phyloP scores from a whole-genome alignment of 2,888 invertebrate genomes.

The Agrilus cyanescens region DNA sequence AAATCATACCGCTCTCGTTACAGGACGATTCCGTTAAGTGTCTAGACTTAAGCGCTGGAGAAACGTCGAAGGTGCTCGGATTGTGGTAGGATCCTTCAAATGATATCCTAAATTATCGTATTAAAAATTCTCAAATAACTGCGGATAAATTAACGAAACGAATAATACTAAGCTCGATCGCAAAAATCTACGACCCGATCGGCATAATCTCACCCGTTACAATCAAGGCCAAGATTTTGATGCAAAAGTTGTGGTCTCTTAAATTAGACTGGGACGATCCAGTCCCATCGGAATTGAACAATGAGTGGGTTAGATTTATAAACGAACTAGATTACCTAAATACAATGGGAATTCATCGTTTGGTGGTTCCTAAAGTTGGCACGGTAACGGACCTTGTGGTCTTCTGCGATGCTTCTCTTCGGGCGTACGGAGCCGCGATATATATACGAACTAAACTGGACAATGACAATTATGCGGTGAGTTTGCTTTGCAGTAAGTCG shows the following conservation, averaged over 20 bases:
- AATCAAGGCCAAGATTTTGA: slow-evolving; percentile 2
- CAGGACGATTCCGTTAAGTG: too few species aligned
- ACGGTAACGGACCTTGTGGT: neutral
- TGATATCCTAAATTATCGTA: slow-evolving; percentile 5
- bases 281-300: neutral
- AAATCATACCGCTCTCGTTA: too few species aligned
- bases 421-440: neutral
- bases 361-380: neutral
- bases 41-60: too few species aligned
- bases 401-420: neutral
- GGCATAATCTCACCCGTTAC: slow-evolving; percentile 6
- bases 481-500: neutral
- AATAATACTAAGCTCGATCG: slow-evolving; percentile 1
- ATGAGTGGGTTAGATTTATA: neutral
- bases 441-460: neutral
- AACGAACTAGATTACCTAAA: slow-evolving; percentile 1
- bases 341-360: slow-evolving; percentile 3
- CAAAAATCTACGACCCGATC: slow-evolving; percentile 12
- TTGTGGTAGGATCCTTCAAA: too few species aligned
- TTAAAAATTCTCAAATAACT: slow-evolving; percentile 6
- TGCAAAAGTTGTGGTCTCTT: slow-evolving; percentile 6
- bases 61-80: too few species aligned
- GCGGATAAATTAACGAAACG: slow-evolving; percentile 4
- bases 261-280: slow-evolving; percentile 7
- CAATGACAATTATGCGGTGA: neutral